Evolutionary conservation across 2,113 vertebrate species (phyloP).

Genomic region (Tyrannus savana): DNA sequence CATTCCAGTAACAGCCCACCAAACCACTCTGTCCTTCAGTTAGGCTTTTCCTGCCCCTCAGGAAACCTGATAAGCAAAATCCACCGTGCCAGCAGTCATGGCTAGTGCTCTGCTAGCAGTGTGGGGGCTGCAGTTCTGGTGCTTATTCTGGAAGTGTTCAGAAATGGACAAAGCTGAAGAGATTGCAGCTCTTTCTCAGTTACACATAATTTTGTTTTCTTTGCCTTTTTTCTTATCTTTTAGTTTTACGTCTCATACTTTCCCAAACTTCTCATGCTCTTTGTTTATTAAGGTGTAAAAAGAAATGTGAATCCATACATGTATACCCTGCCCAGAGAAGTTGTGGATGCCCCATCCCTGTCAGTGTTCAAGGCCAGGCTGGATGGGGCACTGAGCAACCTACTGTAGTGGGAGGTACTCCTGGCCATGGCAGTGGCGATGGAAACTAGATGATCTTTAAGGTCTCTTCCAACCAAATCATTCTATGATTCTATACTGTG

Average conservation of each 20-base stretch:
- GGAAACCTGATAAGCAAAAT: not conserved
- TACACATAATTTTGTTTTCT: not conserved
- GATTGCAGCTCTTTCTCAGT: not conserved
- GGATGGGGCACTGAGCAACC: not conserved
- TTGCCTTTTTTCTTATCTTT: not conserved
- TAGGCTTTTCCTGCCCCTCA: not conserved
- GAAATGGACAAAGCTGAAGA: not conserved
- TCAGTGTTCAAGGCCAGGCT: not conserved
- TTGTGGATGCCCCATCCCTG: not conserved
- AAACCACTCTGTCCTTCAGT: not conserved
- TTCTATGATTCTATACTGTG: not conserved
- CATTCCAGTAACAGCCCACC: not conserved
- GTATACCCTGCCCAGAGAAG: not conserved
- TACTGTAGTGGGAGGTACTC: not conserved
- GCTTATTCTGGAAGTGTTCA: not conserved
- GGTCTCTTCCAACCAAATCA: not conserved
- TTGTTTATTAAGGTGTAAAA: not conserved
- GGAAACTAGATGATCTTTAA: not conserved
- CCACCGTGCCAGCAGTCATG: not conserved
- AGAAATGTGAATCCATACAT: not conserved
- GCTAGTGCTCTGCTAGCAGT: not conserved
- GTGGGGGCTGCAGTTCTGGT: not conserved
- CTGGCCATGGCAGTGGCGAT: not conserved
- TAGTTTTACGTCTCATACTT: not conserved
- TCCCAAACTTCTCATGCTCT: not conserved